Conservation (phyloP, 1,140 invertebrate genomes). For the Heliconius himera region DNA sequence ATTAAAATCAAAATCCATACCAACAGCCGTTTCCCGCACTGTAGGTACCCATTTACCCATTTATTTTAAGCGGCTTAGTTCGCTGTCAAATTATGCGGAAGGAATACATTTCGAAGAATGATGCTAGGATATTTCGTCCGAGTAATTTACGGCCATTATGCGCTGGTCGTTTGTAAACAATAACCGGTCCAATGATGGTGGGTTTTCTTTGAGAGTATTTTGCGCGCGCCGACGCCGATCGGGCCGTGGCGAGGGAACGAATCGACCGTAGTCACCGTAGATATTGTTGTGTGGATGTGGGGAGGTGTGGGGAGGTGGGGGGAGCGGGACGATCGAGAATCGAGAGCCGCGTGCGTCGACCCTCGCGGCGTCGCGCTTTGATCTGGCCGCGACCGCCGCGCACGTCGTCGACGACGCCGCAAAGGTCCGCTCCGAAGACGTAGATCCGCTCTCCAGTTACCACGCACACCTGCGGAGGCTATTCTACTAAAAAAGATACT, state of each 20-base stretch:
- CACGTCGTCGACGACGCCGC: slow-evolving; percentile 58
- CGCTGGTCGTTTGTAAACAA: slow-evolving; percentile 71
- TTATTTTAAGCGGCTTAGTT: slow-evolving; percentile 34
- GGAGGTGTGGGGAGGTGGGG: slow-evolving; percentile 30
- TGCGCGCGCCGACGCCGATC: slow-evolving; percentile 53
- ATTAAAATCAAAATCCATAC: slow-evolving; percentile 20
- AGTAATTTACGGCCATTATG: slow-evolving; percentile 69
- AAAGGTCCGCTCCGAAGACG: slow-evolving; percentile 47
- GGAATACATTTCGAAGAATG: slow-evolving; percentile 52
- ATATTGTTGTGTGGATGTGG: slow-evolving; percentile 49
- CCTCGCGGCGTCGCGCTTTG: slow-evolving; percentile 65
- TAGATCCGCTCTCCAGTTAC: slow-evolving; percentile 54
- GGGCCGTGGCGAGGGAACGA: slow-evolving; percentile 50
- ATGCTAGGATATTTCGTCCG: slow-evolving; percentile 58
- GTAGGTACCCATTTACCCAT: not conserved
- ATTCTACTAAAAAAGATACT: slow-evolving; percentile 40
- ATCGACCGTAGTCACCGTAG: slow-evolving; percentile 56
- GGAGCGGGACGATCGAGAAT: slow-evolving; percentile 57
- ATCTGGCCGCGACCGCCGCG: slow-evolving; percentile 57
- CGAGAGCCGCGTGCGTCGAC: slow-evolving; percentile 75
- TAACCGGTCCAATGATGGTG: slow-evolving; percentile 70
- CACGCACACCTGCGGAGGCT: slow-evolving; percentile 55
- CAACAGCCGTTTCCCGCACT: not conserved
- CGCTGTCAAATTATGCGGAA: slow-evolving; percentile 55
- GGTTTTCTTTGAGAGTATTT: slow-evolving; percentile 69